A percentile compares a stretch with the other conserved stretches of the same genome.
phyloP scores from a whole-genome alignment of 2,797 vertebrate genomes.

The Sylvia borin region DNA sequence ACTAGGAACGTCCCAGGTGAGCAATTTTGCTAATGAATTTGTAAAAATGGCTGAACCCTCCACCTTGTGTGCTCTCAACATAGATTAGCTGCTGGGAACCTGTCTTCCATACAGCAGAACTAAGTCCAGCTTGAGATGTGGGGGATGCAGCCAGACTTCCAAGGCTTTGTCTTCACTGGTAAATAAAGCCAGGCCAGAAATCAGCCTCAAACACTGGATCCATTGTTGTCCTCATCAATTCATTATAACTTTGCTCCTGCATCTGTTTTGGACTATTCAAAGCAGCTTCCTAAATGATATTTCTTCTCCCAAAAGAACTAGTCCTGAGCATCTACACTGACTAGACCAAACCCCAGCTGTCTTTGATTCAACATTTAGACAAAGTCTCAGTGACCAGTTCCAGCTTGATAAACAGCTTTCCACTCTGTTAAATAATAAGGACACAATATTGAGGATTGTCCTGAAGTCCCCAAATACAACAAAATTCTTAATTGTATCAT shows the following conservation, averaged over 20 bases:
- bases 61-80: background rate
- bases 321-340: background rate
- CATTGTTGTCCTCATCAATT: background rate
- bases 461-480: background rate
- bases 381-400: background rate
- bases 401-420: background rate
- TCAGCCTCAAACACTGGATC: background rate
- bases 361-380: background rate
- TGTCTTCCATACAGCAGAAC: background rate
- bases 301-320: background rate
- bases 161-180: background rate
- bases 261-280: background rate
- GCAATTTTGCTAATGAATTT: background rate
- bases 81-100: background rate
- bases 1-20: background rate
- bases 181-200: background rate
- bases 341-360: background rate
- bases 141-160: background rate
- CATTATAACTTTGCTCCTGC: background rate
- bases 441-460: background rate
- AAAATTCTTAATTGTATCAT: background rate
- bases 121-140: background rate
- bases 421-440: background rate
- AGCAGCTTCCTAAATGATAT: background rate
- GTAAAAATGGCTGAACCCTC: background rate